phyloP scores from a whole-genome alignment of 2,888 invertebrate species.

The Epirrhoe tristata region DNA sequence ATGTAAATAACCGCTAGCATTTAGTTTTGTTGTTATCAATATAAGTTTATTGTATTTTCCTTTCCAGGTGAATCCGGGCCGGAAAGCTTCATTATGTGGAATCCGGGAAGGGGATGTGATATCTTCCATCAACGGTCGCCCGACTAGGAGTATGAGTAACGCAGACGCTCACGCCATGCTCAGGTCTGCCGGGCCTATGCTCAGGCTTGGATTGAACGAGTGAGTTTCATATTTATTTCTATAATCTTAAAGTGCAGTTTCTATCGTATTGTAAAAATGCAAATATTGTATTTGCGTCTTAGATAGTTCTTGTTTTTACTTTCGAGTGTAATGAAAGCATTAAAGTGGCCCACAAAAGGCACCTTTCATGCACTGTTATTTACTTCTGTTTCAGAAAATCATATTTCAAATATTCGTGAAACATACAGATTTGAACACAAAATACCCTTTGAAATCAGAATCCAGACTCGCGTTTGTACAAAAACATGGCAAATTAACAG shows the following conservation, averaged over 20 bases:
- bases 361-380: too few species aligned
- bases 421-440: neutral
- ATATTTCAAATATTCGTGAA: neutral
- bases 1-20: neutral
- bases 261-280: too few species aligned
- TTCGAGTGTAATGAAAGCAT: too few species aligned
- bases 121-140: constrained; percentile 90
- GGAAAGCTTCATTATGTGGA: constrained; percentile 92
- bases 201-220: constrained; percentile 90
- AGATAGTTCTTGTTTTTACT: neutral
- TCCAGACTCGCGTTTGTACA: neutral
- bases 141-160: constrained; percentile 88
- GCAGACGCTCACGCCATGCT: constrained; percentile 90
- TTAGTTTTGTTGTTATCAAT: too few species aligned
- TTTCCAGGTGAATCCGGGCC: constrained; percentile 94
- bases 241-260: too few species aligned
- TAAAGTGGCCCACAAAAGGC: too few species aligned
- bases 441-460: neutral
- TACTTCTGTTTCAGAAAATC: neutral
- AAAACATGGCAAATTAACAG: constrained; percentile 11
- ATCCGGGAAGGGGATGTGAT: constrained; percentile 93
- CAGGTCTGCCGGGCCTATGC: constrained; percentile 88
- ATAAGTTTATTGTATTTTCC: neutral
- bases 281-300: neutral
- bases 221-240: constrained; percentile 73